These are phyloP conservation scores for Phoenicopterus ruber DNA, from an alignment of 2,113 vertebrate genomes.

Conservation along the genomic window DNA sequence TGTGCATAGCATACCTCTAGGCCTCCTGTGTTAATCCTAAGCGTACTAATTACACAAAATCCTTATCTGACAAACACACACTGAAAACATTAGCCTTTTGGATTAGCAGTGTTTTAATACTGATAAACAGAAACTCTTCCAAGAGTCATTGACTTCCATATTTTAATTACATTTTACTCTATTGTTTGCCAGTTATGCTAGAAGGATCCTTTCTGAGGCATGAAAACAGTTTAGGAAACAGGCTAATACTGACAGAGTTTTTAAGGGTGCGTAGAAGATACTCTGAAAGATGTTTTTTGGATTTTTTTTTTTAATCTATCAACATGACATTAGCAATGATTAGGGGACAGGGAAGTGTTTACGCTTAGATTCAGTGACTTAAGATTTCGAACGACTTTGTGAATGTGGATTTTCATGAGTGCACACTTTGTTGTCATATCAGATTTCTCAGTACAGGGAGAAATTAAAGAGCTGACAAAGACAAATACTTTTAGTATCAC, in stretches of 20 bases:
- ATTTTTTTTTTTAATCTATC: neutral
- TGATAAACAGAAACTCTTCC: conserved; percentile 71
- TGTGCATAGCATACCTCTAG: neutral
- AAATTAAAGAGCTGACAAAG: neutral
- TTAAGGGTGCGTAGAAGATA: neutral
- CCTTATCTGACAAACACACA: conserved; percentile 69
- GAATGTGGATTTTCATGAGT: neutral
- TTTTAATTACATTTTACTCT: conserved; percentile 67
- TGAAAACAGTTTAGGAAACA: conserved; percentile 41
- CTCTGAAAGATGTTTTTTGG: neutral
- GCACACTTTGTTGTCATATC: neutral
- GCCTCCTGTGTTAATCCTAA: conserved; percentile 49
- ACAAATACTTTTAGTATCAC: neutral
- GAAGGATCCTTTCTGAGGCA: conserved; percentile 47
- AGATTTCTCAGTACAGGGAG: neutral
- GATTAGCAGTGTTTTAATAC: conserved; percentile 64
- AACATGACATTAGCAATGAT: neutral
- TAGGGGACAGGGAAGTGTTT: neutral
- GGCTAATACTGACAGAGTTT: neutral
- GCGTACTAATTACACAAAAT: conserved; percentile 65
- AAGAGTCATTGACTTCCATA: conserved; percentile 65
- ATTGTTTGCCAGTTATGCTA: conserved; percentile 45
- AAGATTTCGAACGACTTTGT: neutral
- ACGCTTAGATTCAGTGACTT: neutral
- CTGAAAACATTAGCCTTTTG: conserved; percentile 59